phyloP scores from a whole-genome alignment of 2,888 invertebrate species.

The Gymnosoma rotundatum region DNA sequence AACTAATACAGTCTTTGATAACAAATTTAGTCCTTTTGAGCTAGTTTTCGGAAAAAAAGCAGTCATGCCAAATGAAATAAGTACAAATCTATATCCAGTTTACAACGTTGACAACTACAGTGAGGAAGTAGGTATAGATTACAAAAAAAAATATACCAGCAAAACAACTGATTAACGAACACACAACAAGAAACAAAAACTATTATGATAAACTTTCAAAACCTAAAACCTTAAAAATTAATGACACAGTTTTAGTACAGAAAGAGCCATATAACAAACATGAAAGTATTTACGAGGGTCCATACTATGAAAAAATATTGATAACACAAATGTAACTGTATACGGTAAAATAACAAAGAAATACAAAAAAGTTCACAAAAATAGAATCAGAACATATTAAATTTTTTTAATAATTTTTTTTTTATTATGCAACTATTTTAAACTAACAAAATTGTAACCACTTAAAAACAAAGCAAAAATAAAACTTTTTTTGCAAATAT shows the following conservation, averaged over 20 bases:
- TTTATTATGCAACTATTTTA: no score
- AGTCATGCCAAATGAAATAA: no score
- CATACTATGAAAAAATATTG: no score
- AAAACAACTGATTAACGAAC: background rate
- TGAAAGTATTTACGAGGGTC: constrained; percentile 36
- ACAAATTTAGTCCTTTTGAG: constrained; percentile 11
- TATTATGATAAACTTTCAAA: background rate
- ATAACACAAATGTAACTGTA: no score
- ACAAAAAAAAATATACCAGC: background rate
- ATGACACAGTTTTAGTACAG: background rate
- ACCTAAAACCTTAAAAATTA: background rate
- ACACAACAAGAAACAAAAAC: constrained; percentile 1
- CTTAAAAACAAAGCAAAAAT: no score
- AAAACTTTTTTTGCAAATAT: no score
- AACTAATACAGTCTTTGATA: no score
- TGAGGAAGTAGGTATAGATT: constrained; percentile 4
- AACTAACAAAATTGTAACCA: no score
- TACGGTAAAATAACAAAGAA: background rate
- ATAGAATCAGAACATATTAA: constrained; percentile 10
- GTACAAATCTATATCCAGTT: no score
- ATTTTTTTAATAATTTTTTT: background rate
- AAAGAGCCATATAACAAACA: no score
- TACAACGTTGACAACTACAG: no score
- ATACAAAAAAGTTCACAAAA: constrained; percentile 2
- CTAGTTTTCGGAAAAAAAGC: background rate